Conservation (phyloP, 1,140 invertebrate species). For the Phymorhynchus buccinoides region DNA sequence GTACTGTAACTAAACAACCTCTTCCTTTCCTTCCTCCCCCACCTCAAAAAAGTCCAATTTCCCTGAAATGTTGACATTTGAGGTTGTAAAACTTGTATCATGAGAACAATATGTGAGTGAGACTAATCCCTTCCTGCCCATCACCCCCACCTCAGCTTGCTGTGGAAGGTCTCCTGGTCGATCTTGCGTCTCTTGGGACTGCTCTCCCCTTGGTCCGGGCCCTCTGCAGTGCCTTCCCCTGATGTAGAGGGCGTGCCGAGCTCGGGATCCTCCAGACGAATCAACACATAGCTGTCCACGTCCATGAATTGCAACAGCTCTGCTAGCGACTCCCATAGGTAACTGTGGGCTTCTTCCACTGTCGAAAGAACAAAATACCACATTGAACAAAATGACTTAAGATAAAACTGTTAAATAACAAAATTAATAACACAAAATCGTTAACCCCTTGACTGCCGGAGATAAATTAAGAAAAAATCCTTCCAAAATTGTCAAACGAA, state of each 20-base stretch:
- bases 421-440: too few species aligned
- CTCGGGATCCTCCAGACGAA: slow-evolving; percentile 74
- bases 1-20: too few species aligned
- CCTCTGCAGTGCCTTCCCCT: slow-evolving; percentile 35
- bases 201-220: slow-evolving; percentile 53
- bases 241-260: slow-evolving; percentile 39
- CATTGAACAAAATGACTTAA: too few species aligned
- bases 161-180: slow-evolving; percentile 76
- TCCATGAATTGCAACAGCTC: slow-evolving; percentile 78
- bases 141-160: slow-evolving; percentile 59
- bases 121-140: neutral
- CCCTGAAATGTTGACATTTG: too few species aligned
- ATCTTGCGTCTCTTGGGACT: slow-evolving; percentile 63
- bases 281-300: slow-evolving; percentile 74
- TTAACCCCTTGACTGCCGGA: too few species aligned
- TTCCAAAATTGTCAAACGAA: too few species aligned
- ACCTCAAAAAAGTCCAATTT: too few species aligned
- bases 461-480: too few species aligned
- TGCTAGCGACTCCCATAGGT: slow-evolving; percentile 82
- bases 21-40: too few species aligned
- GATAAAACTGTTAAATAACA: too few species aligned
- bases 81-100: too few species aligned
- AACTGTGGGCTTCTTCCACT: slow-evolving; percentile 58
- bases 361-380: slow-evolving; percentile 1
- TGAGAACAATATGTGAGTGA: too few species aligned